Evolutionary conservation across 2,888 invertebrate genomes (phyloP), one percentile per base, ranked within the genome.

Genomic region (Operophtera brumata): DNA sequence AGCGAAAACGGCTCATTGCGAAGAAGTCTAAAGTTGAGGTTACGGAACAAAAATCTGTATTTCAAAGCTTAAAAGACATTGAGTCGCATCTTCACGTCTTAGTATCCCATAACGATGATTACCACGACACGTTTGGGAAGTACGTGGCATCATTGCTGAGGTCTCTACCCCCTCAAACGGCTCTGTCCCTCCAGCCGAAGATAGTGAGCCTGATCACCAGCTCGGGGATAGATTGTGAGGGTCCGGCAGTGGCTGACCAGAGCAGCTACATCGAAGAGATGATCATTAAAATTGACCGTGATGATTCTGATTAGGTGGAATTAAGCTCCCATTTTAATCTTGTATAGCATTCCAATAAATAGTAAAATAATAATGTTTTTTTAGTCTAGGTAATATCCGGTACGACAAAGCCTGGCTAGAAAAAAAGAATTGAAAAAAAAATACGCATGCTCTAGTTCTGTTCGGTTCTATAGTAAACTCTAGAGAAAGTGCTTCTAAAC

Each of bases 131-230:
- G 1, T 82, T 82, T 30, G 82, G 78, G 6, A 75, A 65, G 40
- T 79, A 82, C 6, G 66, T 82, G 2, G 75, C 80, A 0, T 70
- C 75, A 1, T 49, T 82, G 47, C 36, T 82, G 35, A 66, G 75
- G 42, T 61, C 39, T 3, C 53, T 82, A 58, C 77, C 82, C 0
- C 52, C 54, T 0, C 52, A 67, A 13, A 64, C 64, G 10, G 78
- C 81, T 0, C 32, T 76, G 48, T 52, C 56, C 12, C 44, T 82
- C 26, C 78, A 82, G 59, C 75, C 82, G 0, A 62, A 65, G 55
- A 68, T 75, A 12, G 53, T 75, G 0, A 57, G 52, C 1, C 40
- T 72, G 39, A 65, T 75, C 6, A 51, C 57, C 1, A 39, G 11
- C 0, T 52, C 52, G 0, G 49, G 45, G 1, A 12, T 57, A 1